Percentiles rank a stretch among this genome's conserved stretches.
Conservation (phyloP, 2,888 invertebrate species). For the Tanytarsus gracilentus region DNA sequence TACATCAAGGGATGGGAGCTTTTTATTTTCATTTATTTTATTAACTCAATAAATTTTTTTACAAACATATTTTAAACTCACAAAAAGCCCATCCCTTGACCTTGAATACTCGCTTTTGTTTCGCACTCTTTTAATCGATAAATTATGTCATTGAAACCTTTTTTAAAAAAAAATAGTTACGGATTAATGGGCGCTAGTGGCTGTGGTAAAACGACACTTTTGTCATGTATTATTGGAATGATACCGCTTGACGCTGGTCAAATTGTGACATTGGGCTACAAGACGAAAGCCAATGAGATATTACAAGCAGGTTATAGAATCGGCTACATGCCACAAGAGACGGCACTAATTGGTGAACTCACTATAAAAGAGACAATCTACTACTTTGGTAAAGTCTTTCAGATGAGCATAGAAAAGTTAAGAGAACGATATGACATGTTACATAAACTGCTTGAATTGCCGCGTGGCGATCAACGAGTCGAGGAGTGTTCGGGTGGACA, state of each 20-base stretch:
- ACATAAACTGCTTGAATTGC: constrained; percentile 64
- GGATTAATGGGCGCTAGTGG: constrained; percentile 75
- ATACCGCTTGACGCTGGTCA: constrained; percentile 62
- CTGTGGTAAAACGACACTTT: constrained; percentile 81
- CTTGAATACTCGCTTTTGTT: too few relatives aligned
- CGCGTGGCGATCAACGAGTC: constrained; percentile 55
- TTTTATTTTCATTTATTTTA: not conserved
- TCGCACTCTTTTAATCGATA: constrained; percentile 53
- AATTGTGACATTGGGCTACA: constrained; percentile 64
- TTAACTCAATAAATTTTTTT: not conserved
- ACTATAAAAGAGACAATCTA: constrained; percentile 72
- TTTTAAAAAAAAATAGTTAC: constrained; percentile 43
- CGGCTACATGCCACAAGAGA: constrained; percentile 91
- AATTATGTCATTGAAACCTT: not conserved
- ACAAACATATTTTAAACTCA: too few relatives aligned
- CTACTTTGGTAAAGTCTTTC: constrained; percentile 80
- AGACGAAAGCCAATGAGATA: constrained; percentile 48
- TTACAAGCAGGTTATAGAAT: constrained; percentile 51
- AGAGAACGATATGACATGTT: constrained; percentile 60
- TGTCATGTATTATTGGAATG: constrained; percentile 76
- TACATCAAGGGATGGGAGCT: too few relatives aligned
- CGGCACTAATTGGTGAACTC: constrained; percentile 69
- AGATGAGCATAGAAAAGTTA: constrained; percentile 58
- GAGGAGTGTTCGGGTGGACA: constrained; percentile 80
- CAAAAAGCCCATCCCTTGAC: too few relatives aligned